A percentile compares a stretch with the other conserved stretches of the same genome.
These are phyloP conservation scores for Hepsetus odoe DNA, from an alignment of 2,113 vertebrate genomes.

Conservation along the genomic window DNA sequence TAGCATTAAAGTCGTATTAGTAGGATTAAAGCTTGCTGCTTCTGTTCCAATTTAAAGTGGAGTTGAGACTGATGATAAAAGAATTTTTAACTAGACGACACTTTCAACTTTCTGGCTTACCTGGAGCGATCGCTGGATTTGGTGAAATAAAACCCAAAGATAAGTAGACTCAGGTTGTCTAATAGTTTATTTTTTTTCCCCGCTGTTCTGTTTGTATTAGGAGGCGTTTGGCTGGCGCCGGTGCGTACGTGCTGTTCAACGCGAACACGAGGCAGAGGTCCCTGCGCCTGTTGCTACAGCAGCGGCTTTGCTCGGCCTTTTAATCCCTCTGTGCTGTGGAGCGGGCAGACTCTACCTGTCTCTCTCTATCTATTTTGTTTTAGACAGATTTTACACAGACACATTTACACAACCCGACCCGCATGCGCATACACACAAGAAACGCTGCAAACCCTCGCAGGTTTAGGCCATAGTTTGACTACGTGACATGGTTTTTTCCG, in stretches of 20 bases:
- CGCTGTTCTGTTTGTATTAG: conserved; percentile 56
- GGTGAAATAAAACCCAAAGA: background rate
- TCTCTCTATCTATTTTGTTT: conserved; percentile 21
- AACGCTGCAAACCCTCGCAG: conserved; percentile 11
- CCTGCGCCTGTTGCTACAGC: conserved; percentile 63
- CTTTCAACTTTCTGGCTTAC: background rate
- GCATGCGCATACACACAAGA: conserved; percentile 33
- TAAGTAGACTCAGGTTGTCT: background rate
- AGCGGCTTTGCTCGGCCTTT: conserved; percentile 55
- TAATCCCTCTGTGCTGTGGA: conserved; percentile 62
- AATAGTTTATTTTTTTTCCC: background rate
- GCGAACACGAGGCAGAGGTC: conserved; percentile 57
- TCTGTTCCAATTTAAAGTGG: conserved; percentile 14
- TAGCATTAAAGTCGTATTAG: no score
- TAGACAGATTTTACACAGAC: background rate
- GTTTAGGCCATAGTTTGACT: background rate
- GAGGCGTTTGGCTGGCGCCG: conserved; percentile 61
- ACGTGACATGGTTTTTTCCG: background rate
- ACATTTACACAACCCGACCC: background rate
- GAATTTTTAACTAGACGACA: background rate
- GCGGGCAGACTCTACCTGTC: conserved; percentile 54
- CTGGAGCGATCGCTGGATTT: background rate
- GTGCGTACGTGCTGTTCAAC: conserved; percentile 66
- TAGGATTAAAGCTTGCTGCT: no score
- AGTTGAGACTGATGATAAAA: background rate